Percentiles rank a stretch among this genome's conserved stretches.
These are phyloP conservation scores for Saguinus midas DNA, from an alignment of 2,113 vertebrate species.

Conservation along the genomic window DNA sequence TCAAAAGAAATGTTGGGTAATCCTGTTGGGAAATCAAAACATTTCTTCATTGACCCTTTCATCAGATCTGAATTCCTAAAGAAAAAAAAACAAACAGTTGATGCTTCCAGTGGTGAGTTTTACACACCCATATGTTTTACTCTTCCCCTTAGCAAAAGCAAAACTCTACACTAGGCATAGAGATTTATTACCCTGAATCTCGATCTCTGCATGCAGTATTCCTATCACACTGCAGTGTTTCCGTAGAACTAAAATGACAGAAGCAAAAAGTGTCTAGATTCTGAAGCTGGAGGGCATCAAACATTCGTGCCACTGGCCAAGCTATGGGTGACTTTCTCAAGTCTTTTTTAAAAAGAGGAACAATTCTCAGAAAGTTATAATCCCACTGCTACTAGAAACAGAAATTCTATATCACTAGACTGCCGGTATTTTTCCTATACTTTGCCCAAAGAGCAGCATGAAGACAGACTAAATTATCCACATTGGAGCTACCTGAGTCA, in stretches of 20 bases:
- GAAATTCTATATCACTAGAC: not conserved
- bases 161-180: conserved; percentile 44
- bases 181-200: conserved; percentile 43
- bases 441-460: rapidly evolving
- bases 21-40: not conserved
- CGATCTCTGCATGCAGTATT: conserved; percentile 12
- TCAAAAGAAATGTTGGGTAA: not conserved
- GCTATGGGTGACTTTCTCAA: conserved; percentile 33
- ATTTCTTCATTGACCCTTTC: not conserved
- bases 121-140: conserved; percentile 54
- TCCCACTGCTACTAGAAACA: not conserved
- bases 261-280: conserved; percentile 44
- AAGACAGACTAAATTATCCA: rapidly evolving
- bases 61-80: conserved; percentile 13
- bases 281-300: not conserved
- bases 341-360: not conserved
- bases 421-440: rapidly evolving
- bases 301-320: not conserved
- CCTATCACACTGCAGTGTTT: not conserved
- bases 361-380: not conserved
- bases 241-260: not conserved
- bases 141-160: conserved; percentile 49
- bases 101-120: not conserved
- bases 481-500: not conserved
- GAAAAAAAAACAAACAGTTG: not conserved